Base-by-base conservation (phyloP, 2,797 vertebrate species). In the Sebastiscus tertius region DNA sequence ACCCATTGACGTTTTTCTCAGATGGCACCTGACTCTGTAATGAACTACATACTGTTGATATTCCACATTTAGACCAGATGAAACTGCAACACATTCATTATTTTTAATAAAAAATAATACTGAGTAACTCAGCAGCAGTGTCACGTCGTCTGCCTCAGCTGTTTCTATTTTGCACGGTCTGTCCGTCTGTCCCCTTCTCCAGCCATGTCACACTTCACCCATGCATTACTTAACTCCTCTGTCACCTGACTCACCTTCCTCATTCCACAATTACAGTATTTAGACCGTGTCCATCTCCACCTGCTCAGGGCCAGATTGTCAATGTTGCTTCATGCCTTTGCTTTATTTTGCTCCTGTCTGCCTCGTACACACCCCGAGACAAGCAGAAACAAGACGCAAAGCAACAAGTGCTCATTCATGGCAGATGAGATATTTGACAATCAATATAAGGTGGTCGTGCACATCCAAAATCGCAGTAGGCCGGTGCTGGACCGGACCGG, bases 391-490 rank as follows among this genome's bases (percentile, higher is more conserved):
- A 65, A 46, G 24, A 62, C 13, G 31, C 34, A 29, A 75, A 52
- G 29, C 68, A 58, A 33, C 58, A 69, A 33, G 56, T 63, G 54
- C 39, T 79, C 9, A 2, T 34, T 80, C 8, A 36, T 5, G 4
- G 2, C 14, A 18, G 16, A 46, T 46, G 42, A 46, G 42, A 46
- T 18, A 46, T 46, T 46, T 46, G 42, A 46, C 36, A 14, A 14
- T 42, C 42, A 46, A 46, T 46, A 16, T 46, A 46, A 16, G 42
- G 42, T 46, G 42, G 0, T 46, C 42, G 0, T 0, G 42, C 0
- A 46, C 42, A 18, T 46, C 42, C 42, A 46, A 42, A 42, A 42
- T 14, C 14, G 0, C 39, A 42, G 39, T 42, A 42, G 39, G 39
- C 14, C 14, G 39, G 39, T 42, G 39, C 39, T 42, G 42, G 6